These are phyloP conservation scores for Leucoraja ocellata DNA, from an alignment of 2,797 vertebrate genomes.

Conservation along the genomic window DNA sequence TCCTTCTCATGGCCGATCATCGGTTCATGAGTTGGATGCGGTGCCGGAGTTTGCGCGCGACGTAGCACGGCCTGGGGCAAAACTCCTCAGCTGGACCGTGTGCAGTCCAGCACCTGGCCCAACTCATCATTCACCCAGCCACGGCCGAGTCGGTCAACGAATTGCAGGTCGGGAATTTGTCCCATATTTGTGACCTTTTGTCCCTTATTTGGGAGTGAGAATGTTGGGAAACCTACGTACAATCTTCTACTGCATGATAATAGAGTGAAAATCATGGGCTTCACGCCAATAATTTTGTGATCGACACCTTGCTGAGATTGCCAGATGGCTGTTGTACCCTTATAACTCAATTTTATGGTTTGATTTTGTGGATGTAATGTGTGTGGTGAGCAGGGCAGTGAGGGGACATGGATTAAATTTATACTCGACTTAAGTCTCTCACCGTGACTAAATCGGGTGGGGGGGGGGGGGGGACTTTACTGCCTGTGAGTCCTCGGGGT, in stretches of 20 bases:
- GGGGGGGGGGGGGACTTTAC: not conserved
- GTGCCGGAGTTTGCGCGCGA: too few relatives aligned
- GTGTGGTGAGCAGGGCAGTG: not conserved
- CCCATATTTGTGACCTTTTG: too few relatives aligned
- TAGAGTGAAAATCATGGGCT: not conserved
- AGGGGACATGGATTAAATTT: not conserved
- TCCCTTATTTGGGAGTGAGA: too few relatives aligned
- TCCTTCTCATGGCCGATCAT: too few relatives aligned
- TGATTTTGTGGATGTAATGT: not conserved
- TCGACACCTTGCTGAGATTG: not conserved
- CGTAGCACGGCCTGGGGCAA: too few relatives aligned
- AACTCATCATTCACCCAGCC: too few relatives aligned
- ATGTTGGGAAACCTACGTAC: not conserved
- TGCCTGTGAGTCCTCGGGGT: not conserved
- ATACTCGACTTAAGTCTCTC: not conserved
- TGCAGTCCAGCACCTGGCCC: too few relatives aligned
- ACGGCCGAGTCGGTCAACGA: too few relatives aligned
- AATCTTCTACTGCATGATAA: not conserved
- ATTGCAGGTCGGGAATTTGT: too few relatives aligned
- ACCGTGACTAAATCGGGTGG: not conserved
- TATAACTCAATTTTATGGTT: not conserved
- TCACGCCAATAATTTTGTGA: not conserved
- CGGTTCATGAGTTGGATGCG: too few relatives aligned
- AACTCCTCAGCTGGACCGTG: too few relatives aligned
- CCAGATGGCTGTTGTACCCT: not conserved